phyloP scores from a whole-genome alignment of 2,113 vertebrate genomes.

The Toxotes chatareus region DNA sequence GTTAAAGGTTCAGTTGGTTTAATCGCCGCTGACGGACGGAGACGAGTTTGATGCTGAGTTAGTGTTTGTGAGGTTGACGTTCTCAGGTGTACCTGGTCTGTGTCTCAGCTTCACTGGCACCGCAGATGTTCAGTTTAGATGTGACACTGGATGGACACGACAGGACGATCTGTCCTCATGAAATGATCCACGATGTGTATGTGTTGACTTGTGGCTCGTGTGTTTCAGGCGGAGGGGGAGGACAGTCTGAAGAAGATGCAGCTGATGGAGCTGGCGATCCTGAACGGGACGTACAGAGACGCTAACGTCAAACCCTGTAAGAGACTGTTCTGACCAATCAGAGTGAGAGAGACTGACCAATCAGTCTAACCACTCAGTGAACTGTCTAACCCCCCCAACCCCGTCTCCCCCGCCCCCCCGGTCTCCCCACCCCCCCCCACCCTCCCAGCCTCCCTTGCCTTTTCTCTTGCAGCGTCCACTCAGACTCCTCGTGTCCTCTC shows the following conservation, averaged over 20 bases:
- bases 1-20: too few relatives aligned
- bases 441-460: conserved; percentile 95
- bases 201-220: background rate
- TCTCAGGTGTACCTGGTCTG: too few relatives aligned
- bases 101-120: too few relatives aligned
- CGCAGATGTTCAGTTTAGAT: too few relatives aligned
- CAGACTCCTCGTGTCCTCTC: conserved; percentile 93
- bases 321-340: conserved; percentile 61
- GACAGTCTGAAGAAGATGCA: conserved; percentile 98
- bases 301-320: conserved; percentile 97
- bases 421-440: conserved; percentile 85
- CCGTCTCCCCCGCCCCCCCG: conserved; percentile 76
- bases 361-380: too few relatives aligned
- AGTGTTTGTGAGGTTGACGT: too few relatives aligned
- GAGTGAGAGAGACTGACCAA: too few relatives aligned
- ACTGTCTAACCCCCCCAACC: conserved; percentile 49
- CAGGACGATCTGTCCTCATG: too few relatives aligned
- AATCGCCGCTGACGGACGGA: too few relatives aligned
- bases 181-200: too few relatives aligned
- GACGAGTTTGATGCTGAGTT: too few relatives aligned
- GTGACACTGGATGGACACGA: too few relatives aligned
- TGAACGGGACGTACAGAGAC: conserved; percentile 96
- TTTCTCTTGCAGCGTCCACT: conserved; percentile 95
- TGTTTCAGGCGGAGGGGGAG: conserved; percentile 91
- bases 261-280: conserved; percentile 95